Evolutionary conservation across 1,140 invertebrate genomes (phyloP), one percentile per base, ranked within the genome.

Genomic region (Dufourea novaeangliae): DNA sequence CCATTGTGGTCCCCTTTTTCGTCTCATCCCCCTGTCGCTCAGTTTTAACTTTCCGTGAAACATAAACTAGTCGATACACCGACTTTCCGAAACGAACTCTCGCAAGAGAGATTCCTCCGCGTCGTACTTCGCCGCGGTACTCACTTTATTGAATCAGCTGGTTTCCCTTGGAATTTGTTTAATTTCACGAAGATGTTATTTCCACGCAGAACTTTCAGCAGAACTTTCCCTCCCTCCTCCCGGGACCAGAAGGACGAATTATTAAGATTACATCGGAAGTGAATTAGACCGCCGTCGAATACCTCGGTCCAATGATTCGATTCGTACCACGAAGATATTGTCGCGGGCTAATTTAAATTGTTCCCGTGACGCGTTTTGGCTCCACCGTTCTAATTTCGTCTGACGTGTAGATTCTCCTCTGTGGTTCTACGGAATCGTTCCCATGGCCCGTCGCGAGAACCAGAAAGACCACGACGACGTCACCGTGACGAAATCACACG

Each of bases 111-210:
- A 72, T 72, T 63, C 59, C 59, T n/a, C 50, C 32, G 22, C 20
- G 6, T 64, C 59, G 3, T 63, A 25, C 34, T 39, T 22, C 25
- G 11, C 7, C 32, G 34, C 10, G 37, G 46, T 12, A 39, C n/a
- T n/a, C n/a, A n/a, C 61, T 73, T 73, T 39, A 73, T 73, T 73
- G 41, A 73, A 64, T 66, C 46, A 32, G 6, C 39, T 59, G 11
- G 41, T 73, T 39, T n/a, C 32, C 32, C 20, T n/a, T 27, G 34
- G 39, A 63, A 63, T 72, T 63, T 50, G 70, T 62, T 73, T 64
- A 73, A 64, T 73, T 64, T 64, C 44, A 10, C 17, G 25, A 25
- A 59, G 54, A 73, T 39, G 59, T 39, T 64, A 44, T 59, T 46
- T 44, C 37, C 17, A 69, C 22, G 22, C 32, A 4, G 37, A 27